These are phyloP conservation scores for Cheumatopsyche charites DNA, from an alignment of 1,140 invertebrate genomes.

Conservation along the genomic window DNA sequence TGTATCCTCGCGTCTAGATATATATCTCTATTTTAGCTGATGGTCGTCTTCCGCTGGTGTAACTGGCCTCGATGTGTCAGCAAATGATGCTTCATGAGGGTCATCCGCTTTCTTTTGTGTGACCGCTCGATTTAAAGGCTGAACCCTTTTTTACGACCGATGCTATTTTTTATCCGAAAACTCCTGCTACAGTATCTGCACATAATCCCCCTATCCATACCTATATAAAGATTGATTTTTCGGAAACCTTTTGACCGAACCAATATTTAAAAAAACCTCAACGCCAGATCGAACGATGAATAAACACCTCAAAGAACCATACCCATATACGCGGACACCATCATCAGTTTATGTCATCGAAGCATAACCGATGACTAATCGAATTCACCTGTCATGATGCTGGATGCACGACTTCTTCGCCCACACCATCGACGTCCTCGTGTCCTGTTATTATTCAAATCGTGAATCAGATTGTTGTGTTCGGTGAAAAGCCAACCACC, in stretches of 20 bases:
- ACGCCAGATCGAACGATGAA: too few species aligned
- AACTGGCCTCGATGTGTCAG: constrained; percentile 10
- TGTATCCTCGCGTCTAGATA: too few species aligned
- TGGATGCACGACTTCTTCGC: constrained; percentile 17
- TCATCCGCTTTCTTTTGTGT: constrained; percentile 26
- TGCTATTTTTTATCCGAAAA: too few species aligned
- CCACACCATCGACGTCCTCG: neutral
- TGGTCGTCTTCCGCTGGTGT: constrained; percentile 16
- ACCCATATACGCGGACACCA: too few species aligned
- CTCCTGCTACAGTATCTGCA: too few species aligned
- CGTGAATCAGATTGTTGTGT: constrained; percentile 38
- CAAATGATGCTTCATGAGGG: constrained; percentile 23
- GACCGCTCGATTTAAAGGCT: neutral
- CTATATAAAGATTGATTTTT: too few species aligned
- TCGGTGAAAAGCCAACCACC: constrained; percentile 1
- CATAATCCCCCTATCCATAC: too few species aligned
- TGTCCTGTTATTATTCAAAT: constrained; percentile 37
- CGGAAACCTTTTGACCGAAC: too few species aligned
- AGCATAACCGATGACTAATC: constrained; percentile 6
- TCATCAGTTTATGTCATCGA: too few species aligned
- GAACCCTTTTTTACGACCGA: too few species aligned
- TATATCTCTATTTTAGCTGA: constrained; percentile 19
- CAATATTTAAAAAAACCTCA: too few species aligned
- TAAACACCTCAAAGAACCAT: too few species aligned
- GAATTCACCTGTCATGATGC: constrained; percentile 30